A percentile compares a stretch with the other conserved stretches of the same genome.
These are phyloP conservation scores for Hirudinaria manillensis DNA, from an alignment of 2,888 invertebrate genomes.

Conservation along the genomic window DNA sequence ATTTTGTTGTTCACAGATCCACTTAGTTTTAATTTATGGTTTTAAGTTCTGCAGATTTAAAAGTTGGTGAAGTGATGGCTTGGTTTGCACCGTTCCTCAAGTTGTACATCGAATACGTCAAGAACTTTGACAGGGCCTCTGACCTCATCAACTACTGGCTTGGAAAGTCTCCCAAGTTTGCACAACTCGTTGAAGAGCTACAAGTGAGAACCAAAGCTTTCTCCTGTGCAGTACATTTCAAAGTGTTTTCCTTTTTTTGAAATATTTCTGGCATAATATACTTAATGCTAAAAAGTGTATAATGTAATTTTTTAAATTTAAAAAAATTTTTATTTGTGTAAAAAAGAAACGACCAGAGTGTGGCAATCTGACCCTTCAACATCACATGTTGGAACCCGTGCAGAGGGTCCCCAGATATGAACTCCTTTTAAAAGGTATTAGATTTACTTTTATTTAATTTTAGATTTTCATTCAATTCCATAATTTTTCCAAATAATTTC, in stretches of 20 bases:
- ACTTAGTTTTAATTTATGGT: not conserved
- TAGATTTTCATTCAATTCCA: not conserved
- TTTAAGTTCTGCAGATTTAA: constrained; percentile 46
- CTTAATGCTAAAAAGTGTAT: too few species aligned
- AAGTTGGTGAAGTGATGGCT: constrained; percentile 62
- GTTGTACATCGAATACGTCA: constrained; percentile 66
- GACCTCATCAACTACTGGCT: constrained; percentile 60
- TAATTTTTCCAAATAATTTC: not conserved
- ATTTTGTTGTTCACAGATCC: not conserved
- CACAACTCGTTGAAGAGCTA: constrained; percentile 41
- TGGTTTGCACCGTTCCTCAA: constrained; percentile 65
- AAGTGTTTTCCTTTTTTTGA: not conserved
- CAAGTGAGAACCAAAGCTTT: constrained; percentile 32
- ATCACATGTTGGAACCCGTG: constrained; percentile 61
- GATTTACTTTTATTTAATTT: not conserved
- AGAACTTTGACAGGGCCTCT: constrained; percentile 64
- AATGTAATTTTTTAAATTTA: too few species aligned
- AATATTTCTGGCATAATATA: too few species aligned
- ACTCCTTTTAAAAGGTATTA: constrained; percentile 56
- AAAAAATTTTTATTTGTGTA: too few species aligned
- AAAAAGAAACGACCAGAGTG: constrained; percentile 57
- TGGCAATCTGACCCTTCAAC: constrained; percentile 58
- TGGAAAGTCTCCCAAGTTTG: constrained; percentile 60
- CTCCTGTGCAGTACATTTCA: not conserved
- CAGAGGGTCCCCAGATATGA: constrained; percentile 61